These are phyloP conservation scores for Campoplex capitator DNA, from an alignment of 2,888 invertebrate species.

Conservation along the genomic window DNA sequence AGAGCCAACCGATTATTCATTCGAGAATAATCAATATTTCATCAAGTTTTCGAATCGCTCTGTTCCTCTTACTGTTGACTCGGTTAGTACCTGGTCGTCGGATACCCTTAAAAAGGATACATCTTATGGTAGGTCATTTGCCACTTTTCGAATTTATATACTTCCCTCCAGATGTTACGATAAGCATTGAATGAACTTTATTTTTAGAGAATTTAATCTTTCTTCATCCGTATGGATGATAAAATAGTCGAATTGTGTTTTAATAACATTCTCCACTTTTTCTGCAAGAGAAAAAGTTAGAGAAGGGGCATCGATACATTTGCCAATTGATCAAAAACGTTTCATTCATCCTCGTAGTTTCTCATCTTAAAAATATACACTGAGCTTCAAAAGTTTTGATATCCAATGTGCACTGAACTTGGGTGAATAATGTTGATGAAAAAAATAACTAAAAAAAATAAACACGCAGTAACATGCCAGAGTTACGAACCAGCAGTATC, in stretches of 20 bases:
- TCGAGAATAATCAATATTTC: constrained; percentile 33
- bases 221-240: background rate
- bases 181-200: background rate
- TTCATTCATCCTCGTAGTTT: background rate
- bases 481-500: too few relatives aligned
- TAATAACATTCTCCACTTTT: background rate
- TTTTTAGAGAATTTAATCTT: background rate
- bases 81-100: background rate
- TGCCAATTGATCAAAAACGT: background rate
- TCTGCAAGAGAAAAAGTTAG: background rate
- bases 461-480: too few relatives aligned
- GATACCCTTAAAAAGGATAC: background rate
- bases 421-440: too few relatives aligned
- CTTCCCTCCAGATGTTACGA: background rate
- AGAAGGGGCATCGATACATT: background rate
- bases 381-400: too few relatives aligned
- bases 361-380: background rate
- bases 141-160: background rate
- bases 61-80: background rate
- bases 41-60: background rate
- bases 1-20: constrained; percentile 13
- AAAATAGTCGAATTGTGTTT: background rate
- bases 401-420: too few relatives aligned
- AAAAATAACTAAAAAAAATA: too few relatives aligned
- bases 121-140: background rate